Conservation (phyloP, 2,113 vertebrate species). For the crab-eating macaque (Macaca fascicularis) region DNA sequence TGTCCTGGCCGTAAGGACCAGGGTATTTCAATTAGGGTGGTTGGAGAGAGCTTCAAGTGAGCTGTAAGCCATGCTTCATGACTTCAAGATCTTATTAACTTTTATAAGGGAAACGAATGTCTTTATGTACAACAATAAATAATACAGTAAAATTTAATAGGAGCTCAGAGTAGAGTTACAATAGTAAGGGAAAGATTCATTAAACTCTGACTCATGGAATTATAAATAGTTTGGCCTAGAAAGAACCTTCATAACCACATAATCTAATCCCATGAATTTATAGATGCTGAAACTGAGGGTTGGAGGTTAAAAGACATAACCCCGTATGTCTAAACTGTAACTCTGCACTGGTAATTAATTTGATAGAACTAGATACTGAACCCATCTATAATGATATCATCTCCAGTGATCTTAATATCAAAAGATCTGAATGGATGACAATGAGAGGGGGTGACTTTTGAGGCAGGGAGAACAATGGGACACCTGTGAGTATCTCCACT, state of each 20-base stretch:
- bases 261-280: background rate
- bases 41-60: background rate
- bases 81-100: background rate
- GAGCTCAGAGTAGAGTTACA: background rate
- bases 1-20: background rate
- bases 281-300: background rate
- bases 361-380: background rate
- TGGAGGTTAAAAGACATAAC: background rate
- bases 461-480: background rate
- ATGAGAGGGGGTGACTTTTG: background rate
- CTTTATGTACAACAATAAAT: constrained; percentile 5
- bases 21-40: background rate
- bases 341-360: background rate
- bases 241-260: constrained; percentile 24
- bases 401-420: background rate
- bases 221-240: constrained; percentile 10
- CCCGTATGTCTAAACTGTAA: background rate
- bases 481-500: background rate
- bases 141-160: constrained; percentile 11
- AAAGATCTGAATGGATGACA: background rate
- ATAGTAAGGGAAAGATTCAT: background rate
- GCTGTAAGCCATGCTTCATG: background rate
- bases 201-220: constrained; percentile 3
- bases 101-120: background rate
- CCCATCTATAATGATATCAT: background rate